Evolutionary conservation across 2,888 invertebrate genomes (phyloP), one percentile per base, ranked within the genome.

Genomic region (Caprella mutica): DNA sequence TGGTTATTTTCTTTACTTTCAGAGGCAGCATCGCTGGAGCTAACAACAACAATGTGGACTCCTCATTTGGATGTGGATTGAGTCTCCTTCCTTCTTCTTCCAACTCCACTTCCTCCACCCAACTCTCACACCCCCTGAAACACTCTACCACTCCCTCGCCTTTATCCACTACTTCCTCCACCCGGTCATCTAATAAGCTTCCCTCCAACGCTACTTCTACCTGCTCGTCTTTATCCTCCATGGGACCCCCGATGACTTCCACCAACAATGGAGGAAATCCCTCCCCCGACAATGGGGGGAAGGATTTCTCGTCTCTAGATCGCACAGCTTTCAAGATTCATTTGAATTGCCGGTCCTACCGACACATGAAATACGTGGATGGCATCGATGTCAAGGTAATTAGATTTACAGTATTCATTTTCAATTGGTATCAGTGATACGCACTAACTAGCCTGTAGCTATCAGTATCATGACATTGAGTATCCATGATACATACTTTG

Each of bases 291-390:
- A 30, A 12, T 19, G 39, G 21, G n/a, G n/a, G 19, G 19, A 42
- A 12, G 42, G 42, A n/a, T 42, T n/a, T 42, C 9, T n/a, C 42
- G 8, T 42, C 42, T n/a, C 17, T n/a, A 8, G 9, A 8, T 12
- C 33, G 12, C 39, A 38, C 24, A 12, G 39, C 39, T 17, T 24
- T 38, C 48, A 48, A 48, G 27, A 48, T 48, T 17, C 48, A 30
- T n/a, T 30, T 48, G 29, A 44, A 44, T 14, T 17, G 21, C 48
- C 17, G 33, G 5, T 29, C 29, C 30, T 48, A 24, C 30, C n/a
- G 48, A n/a, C 24, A n/a, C 48, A 48, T 48, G 48, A 48, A 48
- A n/a, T 48, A 48, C n/a, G 48, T 30, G 19, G 48, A 48, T 21
- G 48, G 48, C 48, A 48, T 30, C 30, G 48, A 48, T 26, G 48